Conservation (phyloP, 2,797 vertebrate genomes). For the Pipistrellus nathusii region DNA sequence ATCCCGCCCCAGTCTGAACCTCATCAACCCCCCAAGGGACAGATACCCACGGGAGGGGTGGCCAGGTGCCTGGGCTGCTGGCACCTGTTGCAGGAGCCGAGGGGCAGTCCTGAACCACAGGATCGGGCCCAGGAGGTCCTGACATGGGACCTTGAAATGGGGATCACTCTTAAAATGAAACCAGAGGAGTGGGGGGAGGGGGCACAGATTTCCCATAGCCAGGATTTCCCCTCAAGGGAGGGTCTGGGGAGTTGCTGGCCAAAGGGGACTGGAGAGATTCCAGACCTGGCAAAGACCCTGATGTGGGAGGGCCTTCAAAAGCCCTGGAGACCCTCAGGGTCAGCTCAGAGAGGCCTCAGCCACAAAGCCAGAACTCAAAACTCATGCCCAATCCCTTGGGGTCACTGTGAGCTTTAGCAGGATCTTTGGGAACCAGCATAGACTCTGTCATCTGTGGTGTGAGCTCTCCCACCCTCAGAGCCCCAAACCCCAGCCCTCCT, state of each 20-base stretch:
- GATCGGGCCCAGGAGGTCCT: background rate
- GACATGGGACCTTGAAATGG: background rate
- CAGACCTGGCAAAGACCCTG: background rate
- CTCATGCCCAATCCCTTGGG: background rate
- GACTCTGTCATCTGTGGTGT: background rate
- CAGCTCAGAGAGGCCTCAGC: background rate
- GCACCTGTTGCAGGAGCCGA: background rate
- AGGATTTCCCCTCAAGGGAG: background rate
- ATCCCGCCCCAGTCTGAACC: background rate
- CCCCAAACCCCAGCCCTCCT: background rate
- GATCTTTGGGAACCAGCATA: background rate
- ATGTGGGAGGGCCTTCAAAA: background rate
- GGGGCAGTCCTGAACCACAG: background rate
- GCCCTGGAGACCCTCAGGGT: background rate
- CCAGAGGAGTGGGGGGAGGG: no score
- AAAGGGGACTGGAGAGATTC: background rate
- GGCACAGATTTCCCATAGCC: background rate
- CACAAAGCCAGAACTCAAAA: background rate
- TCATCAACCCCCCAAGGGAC: background rate
- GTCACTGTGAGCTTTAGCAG: background rate
- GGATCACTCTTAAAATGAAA: background rate
- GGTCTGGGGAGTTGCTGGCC: background rate
- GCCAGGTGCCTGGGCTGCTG: background rate
- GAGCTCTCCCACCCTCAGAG: background rate
- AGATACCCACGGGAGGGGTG: background rate